These are phyloP conservation scores for Oreochromis tanganicae DNA, from an alignment of 2,113 vertebrate species.

Conservation along the genomic window DNA sequence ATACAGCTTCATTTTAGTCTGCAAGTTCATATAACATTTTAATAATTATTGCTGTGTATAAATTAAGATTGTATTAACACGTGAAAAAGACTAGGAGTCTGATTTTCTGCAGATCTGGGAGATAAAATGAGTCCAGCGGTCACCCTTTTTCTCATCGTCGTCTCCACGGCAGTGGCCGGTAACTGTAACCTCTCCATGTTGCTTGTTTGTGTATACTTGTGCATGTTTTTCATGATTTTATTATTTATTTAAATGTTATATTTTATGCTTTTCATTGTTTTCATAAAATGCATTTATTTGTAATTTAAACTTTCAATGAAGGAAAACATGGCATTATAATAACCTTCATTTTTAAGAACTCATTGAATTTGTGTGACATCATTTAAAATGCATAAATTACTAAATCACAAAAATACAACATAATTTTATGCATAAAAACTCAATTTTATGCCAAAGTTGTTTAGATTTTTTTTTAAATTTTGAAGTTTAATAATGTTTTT, in stretches of 20 bases:
- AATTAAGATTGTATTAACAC: background rate
- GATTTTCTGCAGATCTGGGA: background rate
- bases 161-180: background rate
- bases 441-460: background rate
- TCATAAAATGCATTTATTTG: background rate
- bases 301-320: background rate
- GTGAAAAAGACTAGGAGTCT: background rate
- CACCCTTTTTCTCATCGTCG: background rate
- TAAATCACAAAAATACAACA: background rate
- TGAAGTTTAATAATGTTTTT: too few species aligned
- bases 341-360: background rate
- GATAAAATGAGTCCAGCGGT: background rate
- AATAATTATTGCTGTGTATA: background rate
- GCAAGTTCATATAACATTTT: background rate
- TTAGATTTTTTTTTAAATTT: too few species aligned
- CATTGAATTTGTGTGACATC: too few species aligned
- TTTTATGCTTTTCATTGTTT: background rate
- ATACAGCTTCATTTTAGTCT: background rate
- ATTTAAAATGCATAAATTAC: too few species aligned
- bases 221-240: background rate
- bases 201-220: background rate
- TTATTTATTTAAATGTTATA: background rate
- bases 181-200: background rate
- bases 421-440: fast-evolving
- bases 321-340: background rate